Conservation (phyloP, 2,888 invertebrate species). For the Luffia ferchaultella region DNA sequence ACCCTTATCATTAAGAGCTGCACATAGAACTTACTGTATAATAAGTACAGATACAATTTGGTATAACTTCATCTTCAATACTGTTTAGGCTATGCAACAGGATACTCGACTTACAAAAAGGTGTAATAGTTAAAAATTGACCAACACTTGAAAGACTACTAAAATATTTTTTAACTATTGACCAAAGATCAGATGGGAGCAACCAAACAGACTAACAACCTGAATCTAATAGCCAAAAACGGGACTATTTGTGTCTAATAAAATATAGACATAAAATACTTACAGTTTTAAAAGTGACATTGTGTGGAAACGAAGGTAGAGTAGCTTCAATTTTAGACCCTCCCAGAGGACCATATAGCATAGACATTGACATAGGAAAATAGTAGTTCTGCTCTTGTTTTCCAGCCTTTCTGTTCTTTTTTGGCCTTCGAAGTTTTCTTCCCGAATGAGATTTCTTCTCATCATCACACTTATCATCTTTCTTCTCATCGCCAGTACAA, state of each 20-base stretch:
- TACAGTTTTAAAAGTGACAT: constrained; percentile 90
- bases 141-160: too few species aligned
- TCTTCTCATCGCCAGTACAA: constrained; percentile 29
- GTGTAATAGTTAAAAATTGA: too few species aligned
- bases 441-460: constrained; percentile 31
- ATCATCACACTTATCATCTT: constrained; percentile 37
- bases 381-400: constrained; percentile 49
- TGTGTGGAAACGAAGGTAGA: constrained; percentile 81
- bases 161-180: too few species aligned
- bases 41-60: too few species aligned
- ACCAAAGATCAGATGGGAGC: too few species aligned
- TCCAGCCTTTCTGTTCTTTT: constrained; percentile 49
- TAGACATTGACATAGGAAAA: constrained; percentile 90
- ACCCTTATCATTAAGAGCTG: too few species aligned
- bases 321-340: constrained; percentile 25
- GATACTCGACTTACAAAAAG: too few species aligned
- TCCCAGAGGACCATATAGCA: constrained; percentile 84
- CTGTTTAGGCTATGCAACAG: too few species aligned
- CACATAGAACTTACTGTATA: too few species aligned
- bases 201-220: too few species aligned
- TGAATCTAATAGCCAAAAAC: too few species aligned
- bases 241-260: neutral
- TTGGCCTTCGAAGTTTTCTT: constrained; percentile 37
- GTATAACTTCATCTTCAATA: too few species aligned
- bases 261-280: constrained; percentile 17